These are phyloP conservation scores for Lepisosteus osseus DNA, from an alignment of 2,113 vertebrate genomes.

Conservation along the genomic window DNA sequence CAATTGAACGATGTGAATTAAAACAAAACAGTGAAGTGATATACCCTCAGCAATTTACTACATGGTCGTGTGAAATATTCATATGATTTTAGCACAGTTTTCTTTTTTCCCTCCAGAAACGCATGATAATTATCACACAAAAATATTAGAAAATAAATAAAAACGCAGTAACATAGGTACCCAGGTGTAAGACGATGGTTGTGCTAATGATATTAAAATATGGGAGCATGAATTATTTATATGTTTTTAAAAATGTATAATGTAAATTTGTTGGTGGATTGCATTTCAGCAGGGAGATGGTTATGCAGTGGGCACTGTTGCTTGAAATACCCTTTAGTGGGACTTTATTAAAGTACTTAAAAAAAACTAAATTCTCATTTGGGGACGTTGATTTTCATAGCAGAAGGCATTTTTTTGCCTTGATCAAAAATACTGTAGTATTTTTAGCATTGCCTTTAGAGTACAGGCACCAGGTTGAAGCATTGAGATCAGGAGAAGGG, in stretches of 20 bases:
- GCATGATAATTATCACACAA: constrained; percentile 6
- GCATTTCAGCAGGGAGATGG: constrained; percentile 73
- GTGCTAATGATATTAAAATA: constrained; percentile 72
- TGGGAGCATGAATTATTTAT: constrained; percentile 84
- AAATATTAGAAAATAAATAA: constrained; percentile 20
- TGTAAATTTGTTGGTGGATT: constrained; percentile 74
- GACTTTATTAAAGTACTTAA: constrained; percentile 38
- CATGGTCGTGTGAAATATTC: neutral
- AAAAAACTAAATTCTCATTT: constrained; percentile 13
- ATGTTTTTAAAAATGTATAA: constrained; percentile 80
- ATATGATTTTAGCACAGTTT: neutral
- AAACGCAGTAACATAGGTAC: constrained; percentile 66
- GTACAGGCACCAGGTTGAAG: no score
- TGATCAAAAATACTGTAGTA: no score
- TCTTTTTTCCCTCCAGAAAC: neutral
- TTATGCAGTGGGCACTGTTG: constrained; percentile 63
- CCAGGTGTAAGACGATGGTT: constrained; percentile 65
- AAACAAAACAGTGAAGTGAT: neutral
- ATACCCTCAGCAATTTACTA: neutral
- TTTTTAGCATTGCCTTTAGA: no score
- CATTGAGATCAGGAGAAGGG: no score
- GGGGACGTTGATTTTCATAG: no score
- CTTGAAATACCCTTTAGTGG: constrained; percentile 45
- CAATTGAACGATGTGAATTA: neutral
- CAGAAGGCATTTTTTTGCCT: no score